Evolutionary conservation across 2,888 invertebrate genomes (phyloP), one percentile per base, ranked within the genome.

Genomic region (Diachrysia chrysitis): DNA sequence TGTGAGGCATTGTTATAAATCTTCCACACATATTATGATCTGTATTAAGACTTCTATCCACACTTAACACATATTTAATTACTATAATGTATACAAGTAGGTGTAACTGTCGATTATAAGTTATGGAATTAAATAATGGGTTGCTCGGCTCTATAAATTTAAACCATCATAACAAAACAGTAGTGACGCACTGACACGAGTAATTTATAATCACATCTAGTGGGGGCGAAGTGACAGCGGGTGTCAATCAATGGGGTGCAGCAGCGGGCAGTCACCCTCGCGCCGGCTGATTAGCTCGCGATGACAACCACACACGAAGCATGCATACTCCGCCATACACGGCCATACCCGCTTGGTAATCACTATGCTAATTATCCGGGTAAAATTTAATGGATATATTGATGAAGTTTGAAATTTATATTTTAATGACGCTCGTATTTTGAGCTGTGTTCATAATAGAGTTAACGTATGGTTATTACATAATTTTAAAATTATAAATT

Each of bases 271-370:
- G 66, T 58, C 63, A 67, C 73, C 70, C 76, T 69, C 64, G 63
- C 63, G 57, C 66, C 66, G 69, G 68, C 82, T 87, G 87, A 87
- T 87, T 87, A 85, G 84, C 76, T 78, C 66, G 69, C 81, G 83
- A 84, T 87, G 89, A 89, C 86, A 88, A 78, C 84, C 80, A 78
- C 81, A 82, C 74, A 80, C 81, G 81, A 78, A 73, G 82, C 78
- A 69, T 63, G 76, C 74, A 72, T 72, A 19, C 37, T 60, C 54
- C 51, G 48, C 56, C 58, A 76, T 51, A 68, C 29, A 21, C 21
- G 63, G 66, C 69, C 64, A 58, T 75, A 66, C 56, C 66, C 66
- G 71, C 72, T 69, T 66, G 29, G 70, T 70, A 77, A 81, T 82
- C 66, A 82, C 72, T 81, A 81, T 80, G 79, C 66, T 78, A 81